Percentiles rank a stretch among this genome's conserved stretches.
Conservation (phyloP, 2,113 vertebrate species). For the Miniopterus natalensis region DNA sequence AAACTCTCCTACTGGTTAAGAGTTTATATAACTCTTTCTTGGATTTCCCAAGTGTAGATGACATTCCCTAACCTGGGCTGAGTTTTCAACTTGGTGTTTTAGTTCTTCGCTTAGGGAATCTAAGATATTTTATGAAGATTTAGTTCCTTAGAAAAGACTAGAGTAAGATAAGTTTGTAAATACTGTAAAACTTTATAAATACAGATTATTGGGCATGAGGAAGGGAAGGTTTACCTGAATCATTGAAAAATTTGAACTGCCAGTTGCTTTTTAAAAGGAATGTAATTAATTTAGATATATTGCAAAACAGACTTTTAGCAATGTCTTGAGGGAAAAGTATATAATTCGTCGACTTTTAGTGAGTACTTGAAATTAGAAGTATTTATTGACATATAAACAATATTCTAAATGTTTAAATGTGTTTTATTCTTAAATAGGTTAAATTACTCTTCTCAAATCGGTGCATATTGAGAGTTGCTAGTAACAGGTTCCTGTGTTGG, state of each 20-base stretch:
- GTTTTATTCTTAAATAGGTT: slow-evolving; percentile 33
- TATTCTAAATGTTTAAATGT: slow-evolving; percentile 48
- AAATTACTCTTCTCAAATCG: slow-evolving; percentile 21
- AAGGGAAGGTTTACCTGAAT: slow-evolving; percentile 28
- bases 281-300: background rate
- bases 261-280: slow-evolving; percentile 26
- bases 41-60: slow-evolving; percentile 53
- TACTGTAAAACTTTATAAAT: slow-evolving; percentile 14
- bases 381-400: slow-evolving; percentile 18
- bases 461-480: slow-evolving; percentile 19
- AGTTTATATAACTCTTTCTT: slow-evolving; percentile 47
- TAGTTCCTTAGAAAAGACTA: slow-evolving; percentile 44
- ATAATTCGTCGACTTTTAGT: slow-evolving; percentile 29
- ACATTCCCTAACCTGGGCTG: background rate
- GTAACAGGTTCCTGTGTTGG: background rate
- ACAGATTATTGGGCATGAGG: background rate
- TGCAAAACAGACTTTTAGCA: background rate
- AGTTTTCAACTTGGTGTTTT: slow-evolving; percentile 34
- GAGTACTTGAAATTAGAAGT: background rate
- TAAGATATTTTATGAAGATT: slow-evolving; percentile 8
- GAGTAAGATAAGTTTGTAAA: slow-evolving; percentile 30
- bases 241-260: slow-evolving; percentile 26
- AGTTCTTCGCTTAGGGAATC: slow-evolving; percentile 35
- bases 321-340: slow-evolving; percentile 13
- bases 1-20: slow-evolving; percentile 44